Conservation (phyloP, 35 echinoderm and acorn worm genomes). For the Eucidaris tribuloides region DNA sequence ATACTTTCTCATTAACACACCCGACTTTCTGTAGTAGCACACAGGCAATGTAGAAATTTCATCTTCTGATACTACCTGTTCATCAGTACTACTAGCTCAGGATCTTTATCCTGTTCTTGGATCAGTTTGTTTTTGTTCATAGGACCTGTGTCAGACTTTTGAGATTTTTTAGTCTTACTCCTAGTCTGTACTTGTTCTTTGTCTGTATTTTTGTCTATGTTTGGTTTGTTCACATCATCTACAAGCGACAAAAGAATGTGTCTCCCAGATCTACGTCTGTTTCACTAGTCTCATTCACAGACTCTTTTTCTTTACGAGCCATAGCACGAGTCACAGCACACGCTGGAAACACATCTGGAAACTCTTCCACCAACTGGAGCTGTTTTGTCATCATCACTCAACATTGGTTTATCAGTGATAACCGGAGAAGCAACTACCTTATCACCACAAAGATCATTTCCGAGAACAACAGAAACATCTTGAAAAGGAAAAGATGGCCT, state of each 20-base stretch:
- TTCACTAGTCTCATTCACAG: too few species aligned
- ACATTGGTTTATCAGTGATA: background rate
- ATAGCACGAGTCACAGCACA: background rate
- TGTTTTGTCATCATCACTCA: background rate
- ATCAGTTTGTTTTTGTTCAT: too few species aligned
- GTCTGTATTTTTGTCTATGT: background rate
- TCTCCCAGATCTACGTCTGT: background rate
- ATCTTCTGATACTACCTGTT: background rate
- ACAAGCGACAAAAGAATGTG: background rate
- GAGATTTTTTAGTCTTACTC: background rate
- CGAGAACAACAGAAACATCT: too few species aligned
- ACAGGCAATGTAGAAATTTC: background rate
- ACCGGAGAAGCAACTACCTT: background rate
- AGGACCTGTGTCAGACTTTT: too few species aligned
- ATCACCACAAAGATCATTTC: background rate
- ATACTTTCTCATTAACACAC: slow-evolving; percentile 62
- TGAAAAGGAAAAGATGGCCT: background rate
- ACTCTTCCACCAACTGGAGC: background rate
- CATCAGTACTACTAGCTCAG: background rate
- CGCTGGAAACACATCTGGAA: background rate
- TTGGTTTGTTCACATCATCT: background rate
- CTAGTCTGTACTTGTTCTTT: background rate
- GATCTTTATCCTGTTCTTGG: slow-evolving; percentile 36
- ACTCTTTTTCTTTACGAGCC: too few species aligned
- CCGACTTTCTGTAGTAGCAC: slow-evolving; percentile 24